A percentile compares a stretch with the other conserved stretches of the same genome.
Evolutionary conservation across 2,797 vertebrate genomes (phyloP).

Genomic region (Aselliscus stoliczkanus): DNA sequence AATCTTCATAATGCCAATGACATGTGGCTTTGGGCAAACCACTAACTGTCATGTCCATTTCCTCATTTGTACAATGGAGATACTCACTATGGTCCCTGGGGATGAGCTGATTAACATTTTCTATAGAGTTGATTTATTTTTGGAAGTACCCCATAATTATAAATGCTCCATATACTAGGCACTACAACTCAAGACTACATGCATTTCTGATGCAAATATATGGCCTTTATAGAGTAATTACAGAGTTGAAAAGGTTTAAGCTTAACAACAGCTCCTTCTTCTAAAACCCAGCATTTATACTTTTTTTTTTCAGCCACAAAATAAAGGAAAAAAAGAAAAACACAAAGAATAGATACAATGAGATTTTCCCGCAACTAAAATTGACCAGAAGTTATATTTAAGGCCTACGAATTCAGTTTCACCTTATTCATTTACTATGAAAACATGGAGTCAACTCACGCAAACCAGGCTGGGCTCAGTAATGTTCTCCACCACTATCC

Average conservation of each 20-base stretch:
- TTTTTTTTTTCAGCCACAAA: constrained; percentile 3
- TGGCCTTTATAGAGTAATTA: constrained; percentile 51
- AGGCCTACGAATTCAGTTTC: neutral
- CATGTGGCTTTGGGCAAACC: constrained; percentile 61
- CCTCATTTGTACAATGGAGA: constrained; percentile 31
- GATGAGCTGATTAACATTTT: constrained; percentile 46
- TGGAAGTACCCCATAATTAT: constrained; percentile 24
- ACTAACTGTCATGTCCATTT: constrained; percentile 53
- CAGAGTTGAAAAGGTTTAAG: constrained; percentile 40
- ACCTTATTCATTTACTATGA: neutral
- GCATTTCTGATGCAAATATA: constrained; percentile 22
- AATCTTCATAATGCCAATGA: neutral
- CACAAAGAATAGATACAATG: neutral
- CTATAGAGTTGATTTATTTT: constrained; percentile 53
- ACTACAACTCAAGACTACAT: neutral
- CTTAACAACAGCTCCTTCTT: constrained; percentile 30
- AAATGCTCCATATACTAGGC: neutral
- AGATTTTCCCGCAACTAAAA: neutral
- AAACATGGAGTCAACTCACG: neutral
- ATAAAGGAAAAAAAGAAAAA: neutral
- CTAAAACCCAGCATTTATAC: constrained; percentile 15
- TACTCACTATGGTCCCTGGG: neutral
- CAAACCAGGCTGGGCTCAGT: accelerated
- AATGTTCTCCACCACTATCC: accelerated
- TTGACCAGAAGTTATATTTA: neutral